Conservation (phyloP, 1,140 invertebrate genomes). For the Melitaea cinxia region DNA sequence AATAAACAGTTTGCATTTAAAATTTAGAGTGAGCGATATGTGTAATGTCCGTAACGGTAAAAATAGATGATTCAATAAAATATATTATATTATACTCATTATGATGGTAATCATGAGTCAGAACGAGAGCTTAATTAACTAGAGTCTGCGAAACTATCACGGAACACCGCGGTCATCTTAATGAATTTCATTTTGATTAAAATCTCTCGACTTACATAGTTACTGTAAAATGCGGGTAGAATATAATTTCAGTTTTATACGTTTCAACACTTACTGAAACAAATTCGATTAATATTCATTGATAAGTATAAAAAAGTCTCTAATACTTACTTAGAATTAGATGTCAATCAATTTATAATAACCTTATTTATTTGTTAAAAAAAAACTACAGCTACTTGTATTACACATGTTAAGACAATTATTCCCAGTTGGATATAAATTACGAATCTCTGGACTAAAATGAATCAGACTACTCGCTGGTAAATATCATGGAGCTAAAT, state of each 20-base stretch:
- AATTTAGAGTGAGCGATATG: neutral
- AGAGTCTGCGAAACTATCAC: conserved; percentile 24
- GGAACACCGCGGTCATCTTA: conserved; percentile 22
- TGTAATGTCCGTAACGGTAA: neutral
- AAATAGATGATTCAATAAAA: conserved; percentile 3
- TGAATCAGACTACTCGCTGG: no score
- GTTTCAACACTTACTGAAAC: conserved; percentile 10
- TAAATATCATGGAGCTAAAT: no score
- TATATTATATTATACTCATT: conserved; percentile 14
- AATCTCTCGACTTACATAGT: conserved; percentile 12
- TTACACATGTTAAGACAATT: no score
- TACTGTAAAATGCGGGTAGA: conserved; percentile 8
- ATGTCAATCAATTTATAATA: neutral
- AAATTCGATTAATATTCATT: conserved; percentile 1
- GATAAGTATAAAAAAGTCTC: neutral
- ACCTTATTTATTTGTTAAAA: no score
- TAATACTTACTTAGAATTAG: neutral
- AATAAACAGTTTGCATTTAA: neutral
- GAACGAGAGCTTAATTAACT: conserved; percentile 23
- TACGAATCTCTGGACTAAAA: no score
- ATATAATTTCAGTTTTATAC: conserved; percentile 20
- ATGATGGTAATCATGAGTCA: conserved; percentile 21
- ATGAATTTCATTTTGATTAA: conserved; percentile 30
- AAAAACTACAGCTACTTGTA: no score
- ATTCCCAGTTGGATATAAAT: no score